Base-by-base conservation (phyloP, 2,888 invertebrate species). In the Hyppa rectilinea region DNA sequence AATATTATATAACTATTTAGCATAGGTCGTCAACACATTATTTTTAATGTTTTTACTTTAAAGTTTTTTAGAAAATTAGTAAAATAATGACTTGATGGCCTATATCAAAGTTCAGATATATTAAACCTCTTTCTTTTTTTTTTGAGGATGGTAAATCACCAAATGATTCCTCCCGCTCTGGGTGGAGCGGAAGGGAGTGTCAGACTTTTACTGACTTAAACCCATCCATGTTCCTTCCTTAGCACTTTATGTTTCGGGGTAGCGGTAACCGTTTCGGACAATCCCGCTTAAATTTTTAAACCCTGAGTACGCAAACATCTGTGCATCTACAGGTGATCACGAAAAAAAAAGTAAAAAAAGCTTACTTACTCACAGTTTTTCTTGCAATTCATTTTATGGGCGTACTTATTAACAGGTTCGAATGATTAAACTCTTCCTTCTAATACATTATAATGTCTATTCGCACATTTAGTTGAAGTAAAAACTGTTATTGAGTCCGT, bases 401-500 rank as follows among this genome's bases (percentile, higher is more conserved):
- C 36, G 14, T 45, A 49, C 10, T 31, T 69, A 52, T 34, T n/a
- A 64, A 50, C 58, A 38, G 31, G 49, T 65, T 58, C 47, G 7
- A 65, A 74, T 61, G 4, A 58, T 29, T 26, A 38, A 52, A 34
- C 20, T 14, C 50, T 75, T 55, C 26, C 38, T 49, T 60, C 38
- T 53, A 40, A 59, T 38, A 50, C 31, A 52, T 73, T 36, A 56
- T 23, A 62, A 45, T 43, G 36, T 26, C 38, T 14, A 75, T 63
- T 80, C 43, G 23, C 69, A 68, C 52, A 62, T 70, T 69, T 23
- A 23, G 14, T 36, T 23, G 3, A n/a, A 26, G 17, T 58, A 60
- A 76, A 80, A 80, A 71, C 65, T 59, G 17, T 31, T 59, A 78
- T 63, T 26, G 50, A 29, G 23, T 34, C 52, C 45, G 14, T 20